Evolutionary conservation across 2,797 vertebrate genomes (phyloP).

Genomic region (Channallabes apus): DNA sequence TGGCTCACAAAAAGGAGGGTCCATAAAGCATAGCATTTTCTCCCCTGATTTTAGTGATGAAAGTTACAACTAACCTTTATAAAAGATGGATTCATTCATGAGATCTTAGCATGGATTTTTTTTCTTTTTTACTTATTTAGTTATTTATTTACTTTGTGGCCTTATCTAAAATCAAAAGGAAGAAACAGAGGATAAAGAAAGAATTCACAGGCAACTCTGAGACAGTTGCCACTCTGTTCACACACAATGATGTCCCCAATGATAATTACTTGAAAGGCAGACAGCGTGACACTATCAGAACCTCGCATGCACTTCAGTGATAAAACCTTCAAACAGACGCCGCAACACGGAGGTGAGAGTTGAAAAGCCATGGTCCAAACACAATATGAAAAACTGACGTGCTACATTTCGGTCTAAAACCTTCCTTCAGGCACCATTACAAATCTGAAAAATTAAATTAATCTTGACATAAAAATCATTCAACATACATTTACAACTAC

Average conservation of each 20-base stretch:
- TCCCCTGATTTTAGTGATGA: neutral
- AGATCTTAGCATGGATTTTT: neutral
- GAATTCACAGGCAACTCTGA: neutral
- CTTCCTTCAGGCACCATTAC: neutral
- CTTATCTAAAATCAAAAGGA: neutral
- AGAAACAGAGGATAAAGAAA: neutral
- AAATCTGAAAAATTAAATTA: neutral
- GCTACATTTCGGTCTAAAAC: neutral
- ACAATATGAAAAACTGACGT: neutral
- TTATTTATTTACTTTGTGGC: too few relatives aligned
- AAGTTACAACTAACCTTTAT: neutral
- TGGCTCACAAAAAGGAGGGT: neutral
- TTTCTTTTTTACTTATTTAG: too few relatives aligned
- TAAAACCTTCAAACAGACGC: slow-evolving; percentile 15
- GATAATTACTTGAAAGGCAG: slow-evolving; percentile 1
- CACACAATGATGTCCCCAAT: neutral
- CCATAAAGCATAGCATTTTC: neutral
- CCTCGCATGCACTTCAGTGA: neutral
- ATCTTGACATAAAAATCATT: neutral
- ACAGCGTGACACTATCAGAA: slow-evolving; percentile 25
- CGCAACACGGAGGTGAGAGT: slow-evolving; percentile 9
- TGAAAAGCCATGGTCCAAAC: neutral
- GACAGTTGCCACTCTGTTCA: neutral
- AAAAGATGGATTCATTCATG: neutral
- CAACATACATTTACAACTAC: neutral